Evolutionary conservation across 2,888 invertebrate species (phyloP).

Genomic region (Microchrysa polita): DNA sequence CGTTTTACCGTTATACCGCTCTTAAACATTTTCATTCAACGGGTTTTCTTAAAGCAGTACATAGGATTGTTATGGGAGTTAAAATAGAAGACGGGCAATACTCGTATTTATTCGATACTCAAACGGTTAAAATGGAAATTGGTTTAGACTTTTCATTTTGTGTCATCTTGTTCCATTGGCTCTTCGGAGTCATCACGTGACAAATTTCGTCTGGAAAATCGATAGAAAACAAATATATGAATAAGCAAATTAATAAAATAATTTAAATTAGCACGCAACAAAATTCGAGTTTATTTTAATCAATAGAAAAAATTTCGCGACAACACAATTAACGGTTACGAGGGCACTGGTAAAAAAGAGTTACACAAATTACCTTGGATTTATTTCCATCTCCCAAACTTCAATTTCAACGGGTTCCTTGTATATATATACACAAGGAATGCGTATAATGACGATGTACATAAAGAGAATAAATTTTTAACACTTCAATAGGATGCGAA

Average conservation of each 20-base stretch:
- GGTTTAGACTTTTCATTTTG: conserved; percentile 68
- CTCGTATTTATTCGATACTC: no score
- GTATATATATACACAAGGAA: background rate
- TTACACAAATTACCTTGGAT: background rate
- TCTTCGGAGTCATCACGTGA: conserved; percentile 78
- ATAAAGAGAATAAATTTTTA: background rate
- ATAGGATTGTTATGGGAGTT: no score
- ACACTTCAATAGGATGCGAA: background rate
- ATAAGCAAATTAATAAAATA: background rate
- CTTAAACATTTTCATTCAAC: background rate
- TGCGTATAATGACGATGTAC: no score
- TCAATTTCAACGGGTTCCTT: conserved; percentile 4
- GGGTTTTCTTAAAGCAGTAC: no score
- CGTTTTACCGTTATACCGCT: no score
- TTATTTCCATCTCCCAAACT: background rate
- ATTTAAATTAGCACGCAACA: no score
- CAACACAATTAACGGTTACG: no score
- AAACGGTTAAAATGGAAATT: no score
- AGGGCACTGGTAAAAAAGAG: no score
- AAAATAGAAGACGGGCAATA: no score
- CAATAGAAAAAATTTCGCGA: no score
- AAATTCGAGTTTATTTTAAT: no score
- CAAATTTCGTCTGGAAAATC: conserved; percentile 69
- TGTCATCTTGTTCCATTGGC: conserved; percentile 87
- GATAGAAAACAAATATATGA: background rate